A percentile compares a stretch with the other conserved stretches of the same genome.
Evolutionary conservation across 2,888 invertebrate genomes (phyloP).

Genomic region (Pyrocoelia pectoralis): DNA sequence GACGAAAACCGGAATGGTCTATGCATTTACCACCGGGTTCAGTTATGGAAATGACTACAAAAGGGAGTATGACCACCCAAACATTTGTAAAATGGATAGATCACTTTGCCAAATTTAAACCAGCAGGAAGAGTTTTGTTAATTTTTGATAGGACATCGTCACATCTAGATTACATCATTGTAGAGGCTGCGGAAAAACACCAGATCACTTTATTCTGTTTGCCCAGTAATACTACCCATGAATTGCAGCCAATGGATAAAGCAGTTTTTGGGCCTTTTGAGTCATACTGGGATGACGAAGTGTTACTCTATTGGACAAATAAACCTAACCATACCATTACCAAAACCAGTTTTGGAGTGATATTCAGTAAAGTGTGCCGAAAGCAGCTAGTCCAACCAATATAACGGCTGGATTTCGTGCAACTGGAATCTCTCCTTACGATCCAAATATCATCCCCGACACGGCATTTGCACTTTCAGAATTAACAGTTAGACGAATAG

Average conservation of each 20-base stretch:
- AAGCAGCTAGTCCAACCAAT: not conserved
- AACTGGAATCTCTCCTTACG: no score
- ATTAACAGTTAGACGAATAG: not conserved
- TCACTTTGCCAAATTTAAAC: not conserved
- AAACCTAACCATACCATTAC: not conserved
- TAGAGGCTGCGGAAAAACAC: not conserved
- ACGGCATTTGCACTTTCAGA: not conserved
- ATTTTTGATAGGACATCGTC: not conserved
- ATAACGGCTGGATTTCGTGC: not conserved
- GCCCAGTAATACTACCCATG: not conserved
- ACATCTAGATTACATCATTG: not conserved
- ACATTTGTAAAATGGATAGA: not conserved
- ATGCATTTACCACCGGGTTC: not conserved
- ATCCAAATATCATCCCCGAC: no score
- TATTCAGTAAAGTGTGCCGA: not conserved
- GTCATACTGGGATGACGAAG: not conserved
- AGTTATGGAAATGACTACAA: not conserved
- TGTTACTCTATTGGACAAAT: not conserved
- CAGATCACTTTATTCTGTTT: not conserved
- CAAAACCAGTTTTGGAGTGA: no score
- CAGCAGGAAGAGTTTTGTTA: not conserved
- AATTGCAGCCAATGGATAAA: no score
- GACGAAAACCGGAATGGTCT: not conserved
- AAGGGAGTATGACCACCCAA: not conserved
- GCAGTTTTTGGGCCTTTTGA: no score